These are phyloP conservation scores for Fragum sueziense DNA, from an alignment of 2,888 invertebrate species.

Conservation along the genomic window DNA sequence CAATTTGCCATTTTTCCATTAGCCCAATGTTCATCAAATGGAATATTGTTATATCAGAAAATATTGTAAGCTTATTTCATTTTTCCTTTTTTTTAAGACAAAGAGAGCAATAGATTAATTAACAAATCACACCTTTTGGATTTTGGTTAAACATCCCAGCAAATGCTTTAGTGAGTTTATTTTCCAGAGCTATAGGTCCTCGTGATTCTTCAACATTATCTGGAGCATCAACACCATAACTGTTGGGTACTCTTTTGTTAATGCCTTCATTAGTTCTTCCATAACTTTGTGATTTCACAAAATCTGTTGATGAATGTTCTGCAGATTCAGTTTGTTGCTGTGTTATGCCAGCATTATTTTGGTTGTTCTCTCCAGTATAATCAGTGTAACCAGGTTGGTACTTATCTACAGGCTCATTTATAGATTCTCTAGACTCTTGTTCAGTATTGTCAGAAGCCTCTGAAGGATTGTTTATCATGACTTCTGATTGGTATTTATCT, in stretches of 20 bases:
- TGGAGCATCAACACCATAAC: not conserved
- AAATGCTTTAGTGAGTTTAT: slow-evolving; percentile 30
- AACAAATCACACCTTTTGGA: slow-evolving; percentile 43
- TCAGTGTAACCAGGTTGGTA: slow-evolving; percentile 1
- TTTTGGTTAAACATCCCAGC: slow-evolving; percentile 28
- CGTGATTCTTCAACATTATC: slow-evolving; percentile 14
- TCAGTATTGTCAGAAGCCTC: too few relatives aligned
- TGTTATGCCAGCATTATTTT: too few relatives aligned
- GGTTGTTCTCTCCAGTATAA: too few relatives aligned
- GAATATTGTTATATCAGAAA: too few relatives aligned
- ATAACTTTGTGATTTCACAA: too few relatives aligned
- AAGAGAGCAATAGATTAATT: not conserved
- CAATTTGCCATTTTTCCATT: too few relatives aligned
- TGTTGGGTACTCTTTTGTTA: not conserved
- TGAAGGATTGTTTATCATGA: not conserved
- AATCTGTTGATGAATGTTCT: too few relatives aligned
- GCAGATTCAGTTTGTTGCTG: too few relatives aligned
- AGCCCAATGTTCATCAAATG: too few relatives aligned
- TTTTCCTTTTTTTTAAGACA: too few relatives aligned
- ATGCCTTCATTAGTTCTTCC: not conserved
- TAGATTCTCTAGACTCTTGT: too few relatives aligned
- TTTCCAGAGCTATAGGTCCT: slow-evolving; percentile 42
- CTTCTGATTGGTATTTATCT: not conserved
- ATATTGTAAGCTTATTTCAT: too few relatives aligned
- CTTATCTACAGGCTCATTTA: not conserved